These are phyloP conservation scores for Erythrocercus mccallii DNA, from an alignment of 2,113 vertebrate genomes.

Conservation along the genomic window DNA sequence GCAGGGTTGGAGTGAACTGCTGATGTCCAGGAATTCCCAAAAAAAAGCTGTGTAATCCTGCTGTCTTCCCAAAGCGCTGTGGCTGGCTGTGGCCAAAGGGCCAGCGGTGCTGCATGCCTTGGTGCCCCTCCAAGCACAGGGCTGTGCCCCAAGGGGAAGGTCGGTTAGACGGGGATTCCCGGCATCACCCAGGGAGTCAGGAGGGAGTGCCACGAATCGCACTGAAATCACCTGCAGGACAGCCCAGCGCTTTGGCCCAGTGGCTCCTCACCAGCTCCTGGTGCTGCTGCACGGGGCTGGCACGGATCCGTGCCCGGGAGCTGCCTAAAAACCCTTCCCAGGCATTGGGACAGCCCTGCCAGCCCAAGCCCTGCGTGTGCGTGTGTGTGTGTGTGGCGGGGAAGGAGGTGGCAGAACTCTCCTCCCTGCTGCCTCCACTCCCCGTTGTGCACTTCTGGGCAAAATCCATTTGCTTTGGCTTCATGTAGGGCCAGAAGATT, in stretches of 20 bases:
- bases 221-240: not conserved
- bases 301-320: not conserved
- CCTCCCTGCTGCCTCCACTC: slow-evolving; percentile 27
- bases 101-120: rapidly evolving
- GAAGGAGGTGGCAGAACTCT: slow-evolving; percentile 25
- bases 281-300: rapidly evolving
- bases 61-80: not conserved
- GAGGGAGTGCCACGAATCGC: not conserved
- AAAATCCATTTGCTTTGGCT: slow-evolving; percentile 58
- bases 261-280: not conserved
- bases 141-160: not conserved
- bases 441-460: slow-evolving; percentile 57
- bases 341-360: not conserved
- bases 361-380: not conserved
- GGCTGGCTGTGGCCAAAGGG: not conserved
- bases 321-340: not conserved
- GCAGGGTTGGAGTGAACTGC: not conserved
- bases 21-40: not conserved
- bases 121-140: not conserved
- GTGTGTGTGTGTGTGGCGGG: not conserved
- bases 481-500: slow-evolving; percentile 53
- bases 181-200: not conserved
- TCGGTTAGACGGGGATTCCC: not conserved
- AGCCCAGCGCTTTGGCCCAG: not conserved
- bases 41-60: rapidly evolving